Conservation (phyloP, 2,888 invertebrate species). For the Enchytraeus crypticus region DNA sequence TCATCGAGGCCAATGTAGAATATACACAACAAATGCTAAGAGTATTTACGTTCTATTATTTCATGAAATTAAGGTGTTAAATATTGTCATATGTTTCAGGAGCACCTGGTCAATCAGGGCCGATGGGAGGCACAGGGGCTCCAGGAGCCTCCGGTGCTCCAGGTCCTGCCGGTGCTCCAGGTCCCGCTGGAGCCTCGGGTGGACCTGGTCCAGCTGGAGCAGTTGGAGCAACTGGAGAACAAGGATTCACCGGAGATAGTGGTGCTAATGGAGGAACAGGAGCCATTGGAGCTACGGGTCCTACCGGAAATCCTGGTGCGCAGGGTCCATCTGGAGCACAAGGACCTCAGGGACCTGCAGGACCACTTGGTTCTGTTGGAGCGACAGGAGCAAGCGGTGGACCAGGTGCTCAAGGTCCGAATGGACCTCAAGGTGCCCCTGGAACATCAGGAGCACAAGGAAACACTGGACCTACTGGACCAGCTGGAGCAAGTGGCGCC, state of each 20-base stretch:
- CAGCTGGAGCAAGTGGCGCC: background rate
- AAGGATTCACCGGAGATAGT: conserved; percentile 13
- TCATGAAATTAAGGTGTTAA: no score
- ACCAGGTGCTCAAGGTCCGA: conserved; percentile 7
- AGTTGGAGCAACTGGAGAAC: conserved; percentile 14
- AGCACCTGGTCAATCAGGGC: background rate
- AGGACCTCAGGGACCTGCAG: conserved; percentile 24
- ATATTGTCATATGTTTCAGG: background rate
- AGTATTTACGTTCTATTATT: no score
- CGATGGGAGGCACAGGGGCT: conserved; percentile 16
- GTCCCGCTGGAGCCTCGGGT: conserved; percentile 10
- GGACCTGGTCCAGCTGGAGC: conserved; percentile 12
- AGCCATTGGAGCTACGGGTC: conserved; percentile 1
- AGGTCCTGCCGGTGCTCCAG: conserved; percentile 12
- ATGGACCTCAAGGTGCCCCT: conserved; percentile 6
- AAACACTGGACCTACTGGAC: background rate
- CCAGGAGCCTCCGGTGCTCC: conserved; percentile 18
- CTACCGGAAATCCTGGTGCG: conserved; percentile 6
- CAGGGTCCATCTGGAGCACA: conserved; percentile 7
- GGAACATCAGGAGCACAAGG: conserved; percentile 14
- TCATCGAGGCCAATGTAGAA: no score
- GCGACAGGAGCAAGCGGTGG: conserved; percentile 1
- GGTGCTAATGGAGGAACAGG: conserved; percentile 14
- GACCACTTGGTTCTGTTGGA: conserved; percentile 10
- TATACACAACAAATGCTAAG: no score